Base-by-base conservation (phyloP, 1,140 invertebrate species). In the Charaxes varanes region DNA sequence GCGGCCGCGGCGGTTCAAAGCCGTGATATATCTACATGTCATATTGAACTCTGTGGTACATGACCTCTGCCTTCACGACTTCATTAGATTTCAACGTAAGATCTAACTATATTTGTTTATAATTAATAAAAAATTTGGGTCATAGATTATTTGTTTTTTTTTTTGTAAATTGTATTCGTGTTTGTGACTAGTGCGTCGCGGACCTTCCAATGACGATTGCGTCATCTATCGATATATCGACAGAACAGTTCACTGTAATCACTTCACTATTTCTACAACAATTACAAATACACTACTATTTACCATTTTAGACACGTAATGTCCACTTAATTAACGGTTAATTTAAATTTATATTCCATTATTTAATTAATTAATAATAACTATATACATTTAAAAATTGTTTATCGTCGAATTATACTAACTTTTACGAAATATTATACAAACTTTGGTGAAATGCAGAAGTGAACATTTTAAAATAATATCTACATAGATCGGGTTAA, bases 401-500 rank as follows among this genome's bases (percentile, higher is more conserved):
- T 78, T 73, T 70, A 78, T 71, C 48, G 63, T 69, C 66, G 68
- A 80, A 72, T 80, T 62, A 76, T 73, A 73, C 72, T 78, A 82
- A n/a, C 67, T 58, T 77, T 76, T 79, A 79, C 59, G 72, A 80
- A 72, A 72, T 82, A 82, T 79, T 80, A 79, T 83, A 83, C 79
- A 83, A 83, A 83, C 79, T 83, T 83, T 83, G 79, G 79, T 83
- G 76, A 78, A 71, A 76, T 76, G 71, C 74, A 69, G 60, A 73
- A 69, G 64, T 79, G 55, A 59, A 73, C n/a, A n/a, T n/a, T 62
- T 77, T 65, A 72, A 74, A 53, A 62, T 63, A 66, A 64, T 66
- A 74, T 66, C 64, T 78, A 77, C 70, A 63, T 77, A 74, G 62
- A 72, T 48, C 30, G 48, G 49, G 62, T 44, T 59, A 71, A 64